Conservation (phyloP, 1,140 invertebrate genomes). For the Rhagoletis zephyria region DNA sequence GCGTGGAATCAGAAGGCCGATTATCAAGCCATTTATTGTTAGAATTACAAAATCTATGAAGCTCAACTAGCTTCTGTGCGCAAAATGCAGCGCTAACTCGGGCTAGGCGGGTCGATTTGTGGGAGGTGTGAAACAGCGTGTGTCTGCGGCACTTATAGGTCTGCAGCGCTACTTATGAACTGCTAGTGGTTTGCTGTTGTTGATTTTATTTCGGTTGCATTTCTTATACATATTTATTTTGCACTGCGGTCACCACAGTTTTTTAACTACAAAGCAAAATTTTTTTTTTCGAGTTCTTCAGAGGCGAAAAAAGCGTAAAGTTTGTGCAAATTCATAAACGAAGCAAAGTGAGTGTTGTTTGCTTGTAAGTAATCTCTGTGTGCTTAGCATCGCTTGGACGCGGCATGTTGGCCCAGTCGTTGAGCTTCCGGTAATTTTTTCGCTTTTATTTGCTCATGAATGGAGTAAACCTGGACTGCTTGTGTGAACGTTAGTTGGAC, state of each 20-base stretch:
- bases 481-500: neutral
- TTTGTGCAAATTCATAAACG: neutral
- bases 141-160: neutral
- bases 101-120: neutral
- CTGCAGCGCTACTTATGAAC: neutral
- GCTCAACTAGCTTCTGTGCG: neutral
- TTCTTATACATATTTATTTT: neutral
- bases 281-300: neutral
- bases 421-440: conserved; percentile 27
- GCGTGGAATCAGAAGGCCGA: neutral
- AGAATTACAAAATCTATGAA: neutral
- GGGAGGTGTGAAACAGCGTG: conserved; percentile 6
- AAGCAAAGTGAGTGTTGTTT: neutral
- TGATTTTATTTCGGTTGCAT: neutral
- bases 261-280: neutral
- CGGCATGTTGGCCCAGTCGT: conserved; percentile 31
- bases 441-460: conserved; percentile 46
- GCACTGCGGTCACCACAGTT: neutral
- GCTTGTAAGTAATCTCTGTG: neutral
- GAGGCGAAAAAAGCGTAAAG: neutral
- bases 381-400: neutral
- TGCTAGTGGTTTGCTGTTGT: neutral
- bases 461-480: neutral
- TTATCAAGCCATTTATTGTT: neutral
- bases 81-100: neutral